Conservation (phyloP, 2,888 invertebrate species). For the Pollenia griseotomentosa region DNA sequence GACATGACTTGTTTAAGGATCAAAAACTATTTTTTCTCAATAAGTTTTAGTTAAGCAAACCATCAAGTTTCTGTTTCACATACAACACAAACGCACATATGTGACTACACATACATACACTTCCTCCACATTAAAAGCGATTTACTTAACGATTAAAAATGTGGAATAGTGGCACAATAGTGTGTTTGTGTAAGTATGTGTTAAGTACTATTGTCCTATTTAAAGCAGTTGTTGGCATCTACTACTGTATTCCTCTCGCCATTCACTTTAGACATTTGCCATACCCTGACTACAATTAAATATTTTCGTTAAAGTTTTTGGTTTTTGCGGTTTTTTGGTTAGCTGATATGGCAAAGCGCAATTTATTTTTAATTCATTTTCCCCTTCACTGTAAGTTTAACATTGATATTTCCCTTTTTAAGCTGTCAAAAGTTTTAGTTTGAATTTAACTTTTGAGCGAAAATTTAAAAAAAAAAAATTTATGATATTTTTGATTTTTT, state of each 20-base stretch:
- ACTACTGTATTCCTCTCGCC: background rate
- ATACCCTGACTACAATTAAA: slow-evolving; percentile 15
- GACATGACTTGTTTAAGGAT: background rate
- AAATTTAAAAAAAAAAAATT: slow-evolving; percentile 52
- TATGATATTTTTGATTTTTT: slow-evolving; percentile 63
- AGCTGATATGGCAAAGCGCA: slow-evolving; percentile 56
- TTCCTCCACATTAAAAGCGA: background rate
- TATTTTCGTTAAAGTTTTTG: slow-evolving; percentile 29
- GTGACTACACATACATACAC: background rate
- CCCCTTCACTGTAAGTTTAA: slow-evolving; percentile 1
- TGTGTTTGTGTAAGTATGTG: slow-evolving; percentile 4
- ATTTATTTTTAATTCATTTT: slow-evolving; percentile 37
- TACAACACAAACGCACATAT: background rate
- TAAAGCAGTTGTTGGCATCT: background rate
- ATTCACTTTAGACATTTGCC: background rate
- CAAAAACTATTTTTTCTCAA: slow-evolving; percentile 20
- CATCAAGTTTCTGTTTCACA: background rate
- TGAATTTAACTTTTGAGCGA: slow-evolving; percentile 28
- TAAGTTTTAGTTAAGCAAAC: slow-evolving; percentile 22
- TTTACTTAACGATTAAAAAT: slow-evolving; percentile 20
- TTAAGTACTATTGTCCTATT: slow-evolving; percentile 23
- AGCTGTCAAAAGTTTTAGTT: slow-evolving; percentile 49
- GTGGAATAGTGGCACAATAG: background rate
- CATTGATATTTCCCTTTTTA: slow-evolving; percentile 58
- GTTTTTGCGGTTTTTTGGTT: slow-evolving; percentile 47